Conservation (phyloP, 2,113 vertebrate species). For the Chaetodon auriga region DNA sequence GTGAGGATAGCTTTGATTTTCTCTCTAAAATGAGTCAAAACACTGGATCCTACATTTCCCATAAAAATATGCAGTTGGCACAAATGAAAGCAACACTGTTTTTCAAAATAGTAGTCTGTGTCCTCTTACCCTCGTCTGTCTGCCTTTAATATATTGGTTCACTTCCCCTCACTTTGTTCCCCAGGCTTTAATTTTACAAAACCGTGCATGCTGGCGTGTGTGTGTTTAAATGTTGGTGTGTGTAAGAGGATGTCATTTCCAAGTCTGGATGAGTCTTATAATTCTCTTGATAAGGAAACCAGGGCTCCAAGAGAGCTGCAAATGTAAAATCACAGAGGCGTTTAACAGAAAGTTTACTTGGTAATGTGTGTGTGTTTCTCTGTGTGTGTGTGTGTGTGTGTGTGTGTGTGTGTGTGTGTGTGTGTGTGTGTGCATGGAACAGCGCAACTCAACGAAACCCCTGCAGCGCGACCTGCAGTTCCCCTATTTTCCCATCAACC, state of each 20-base stretch:
- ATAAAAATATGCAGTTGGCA: too few species aligned
- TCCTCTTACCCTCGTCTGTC: not conserved
- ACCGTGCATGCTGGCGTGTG: not conserved
- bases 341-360: constrained; percentile 26
- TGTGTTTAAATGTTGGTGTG: constrained; percentile 2
- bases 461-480: constrained; percentile 26
- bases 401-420: not conserved
- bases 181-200: constrained; percentile 20
- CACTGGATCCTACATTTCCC: not conserved
- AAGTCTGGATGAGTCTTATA: constrained; percentile 11
- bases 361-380: constrained; percentile 5
- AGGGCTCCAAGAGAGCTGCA: constrained; percentile 10
- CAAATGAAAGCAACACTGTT: too few species aligned
- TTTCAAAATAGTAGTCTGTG: not conserved
- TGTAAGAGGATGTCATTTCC: constrained; percentile 11
- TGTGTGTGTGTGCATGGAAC: constrained; percentile 3
- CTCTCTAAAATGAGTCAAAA: not conserved
- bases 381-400: not conserved
- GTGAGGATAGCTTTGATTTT: too few species aligned
- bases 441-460: not conserved
- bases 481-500: constrained; percentile 62
- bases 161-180: not conserved
- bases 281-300: constrained; percentile 35
- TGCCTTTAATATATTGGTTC: not conserved
- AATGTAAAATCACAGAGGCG: constrained; percentile 44